A percentile compares a stretch with the other conserved stretches of the same genome.
phyloP scores from a whole-genome alignment of 37 sponge, comb jelly and placozoan species.

The Sycon ciliatum region DNA sequence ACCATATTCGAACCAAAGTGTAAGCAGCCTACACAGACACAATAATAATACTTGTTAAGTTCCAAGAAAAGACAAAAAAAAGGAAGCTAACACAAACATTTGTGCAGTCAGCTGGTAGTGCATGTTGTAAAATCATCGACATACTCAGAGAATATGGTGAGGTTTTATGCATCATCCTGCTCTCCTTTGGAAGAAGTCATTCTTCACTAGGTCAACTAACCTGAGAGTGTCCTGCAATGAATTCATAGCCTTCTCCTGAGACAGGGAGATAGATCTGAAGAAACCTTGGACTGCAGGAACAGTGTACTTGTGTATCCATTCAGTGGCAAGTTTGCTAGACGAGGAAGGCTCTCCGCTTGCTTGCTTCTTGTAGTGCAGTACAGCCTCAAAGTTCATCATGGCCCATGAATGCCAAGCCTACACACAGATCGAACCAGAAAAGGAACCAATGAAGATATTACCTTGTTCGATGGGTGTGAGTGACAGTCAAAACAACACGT shows the following conservation, averaged over 20 bases:
- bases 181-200: no score
- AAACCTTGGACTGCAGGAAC: constrained; percentile 80
- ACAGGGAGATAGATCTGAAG: constrained; percentile 81
- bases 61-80: no score
- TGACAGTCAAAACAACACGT: no score
- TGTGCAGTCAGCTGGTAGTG: no score
- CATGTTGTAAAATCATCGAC: no score
- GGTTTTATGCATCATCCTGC: no score
- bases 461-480: not conserved
- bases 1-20: constrained; percentile 93
- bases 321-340: no score
- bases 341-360: no score
- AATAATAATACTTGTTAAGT: not conserved
- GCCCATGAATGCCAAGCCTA: constrained; percentile 94
- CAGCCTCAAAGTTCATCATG: constrained; percentile 90
- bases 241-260: constrained; percentile 49
- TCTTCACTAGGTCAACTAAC: constrained; percentile 31
- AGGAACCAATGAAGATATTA: not conserved
- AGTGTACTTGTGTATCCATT: constrained; percentile 21
- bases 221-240: constrained; percentile 88
- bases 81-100: no score
- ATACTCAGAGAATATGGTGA: no score
- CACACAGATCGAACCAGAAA: not conserved
- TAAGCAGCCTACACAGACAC: constrained; percentile 77
- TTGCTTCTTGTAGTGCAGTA: constrained; percentile 56